Conservation (phyloP, 2,113 vertebrate species). For the Phylloscopus trochiloides region DNA sequence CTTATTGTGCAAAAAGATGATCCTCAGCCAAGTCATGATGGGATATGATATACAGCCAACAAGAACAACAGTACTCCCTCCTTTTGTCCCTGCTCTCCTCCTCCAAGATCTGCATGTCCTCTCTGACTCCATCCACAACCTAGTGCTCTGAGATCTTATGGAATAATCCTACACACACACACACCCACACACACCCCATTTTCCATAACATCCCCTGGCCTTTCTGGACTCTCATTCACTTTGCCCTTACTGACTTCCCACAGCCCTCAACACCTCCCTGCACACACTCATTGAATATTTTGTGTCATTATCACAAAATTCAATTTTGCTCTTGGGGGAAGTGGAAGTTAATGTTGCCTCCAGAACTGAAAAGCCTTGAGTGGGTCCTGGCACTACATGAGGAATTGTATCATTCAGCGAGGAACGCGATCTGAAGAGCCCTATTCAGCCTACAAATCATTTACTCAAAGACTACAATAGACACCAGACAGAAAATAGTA, state of each 20-base stretch:
- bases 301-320: background rate
- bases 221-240: background rate
- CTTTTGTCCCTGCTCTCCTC: background rate
- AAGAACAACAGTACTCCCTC: background rate
- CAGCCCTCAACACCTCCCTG: background rate
- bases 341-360: background rate
- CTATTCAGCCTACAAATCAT: constrained; percentile 12
- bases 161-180: background rate
- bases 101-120: background rate
- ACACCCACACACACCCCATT: too few species aligned
- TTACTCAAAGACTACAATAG: constrained; percentile 42
- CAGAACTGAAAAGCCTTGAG: constrained; percentile 28
- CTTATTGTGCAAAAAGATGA: background rate
- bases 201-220: background rate
- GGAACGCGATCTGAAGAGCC: constrained; percentile 42
- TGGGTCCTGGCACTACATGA: background rate
- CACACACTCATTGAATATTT: background rate
- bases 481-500: constrained; percentile 14
- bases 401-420: constrained; percentile 27
- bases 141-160: background rate
- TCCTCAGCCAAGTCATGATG: background rate
- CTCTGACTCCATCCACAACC: background rate
- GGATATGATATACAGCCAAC: background rate
- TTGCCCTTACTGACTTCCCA: background rate
- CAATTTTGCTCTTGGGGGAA: background rate